A percentile compares a stretch with the other conserved stretches of the same genome.
phyloP scores from a whole-genome alignment of 2,888 invertebrate genomes.

The Cheilosia urbana region DNA sequence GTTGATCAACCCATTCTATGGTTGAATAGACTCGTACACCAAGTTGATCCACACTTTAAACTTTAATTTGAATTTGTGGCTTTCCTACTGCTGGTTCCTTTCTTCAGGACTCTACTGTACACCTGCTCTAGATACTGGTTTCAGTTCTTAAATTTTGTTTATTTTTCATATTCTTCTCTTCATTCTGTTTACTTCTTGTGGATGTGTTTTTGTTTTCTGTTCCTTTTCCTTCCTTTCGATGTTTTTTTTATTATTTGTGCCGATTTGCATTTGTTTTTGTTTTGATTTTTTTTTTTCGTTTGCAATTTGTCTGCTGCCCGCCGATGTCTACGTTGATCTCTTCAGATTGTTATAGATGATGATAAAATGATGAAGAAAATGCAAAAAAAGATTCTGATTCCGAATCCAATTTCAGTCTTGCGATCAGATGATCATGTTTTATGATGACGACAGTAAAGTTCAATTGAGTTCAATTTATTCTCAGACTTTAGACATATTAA shows the following conservation, averaged over 20 bases:
- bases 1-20: too few relatives aligned
- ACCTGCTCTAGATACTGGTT: too few relatives aligned
- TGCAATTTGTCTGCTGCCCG: not conserved
- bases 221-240: slow-evolving; percentile 5
- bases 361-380: slow-evolving; percentile 10
- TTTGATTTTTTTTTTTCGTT: not conserved
- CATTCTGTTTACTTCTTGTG: not conserved
- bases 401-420: slow-evolving; percentile 8
- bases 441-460: slow-evolving; percentile 38
- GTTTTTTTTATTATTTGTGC: slow-evolving; percentile 22
- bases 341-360: slow-evolving; percentile 8
- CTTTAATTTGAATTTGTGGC: too few relatives aligned
- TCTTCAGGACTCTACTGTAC: too few relatives aligned
- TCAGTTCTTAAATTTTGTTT: not conserved
- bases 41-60: too few relatives aligned
- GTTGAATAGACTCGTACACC: too few relatives aligned
- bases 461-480: slow-evolving; percentile 53
- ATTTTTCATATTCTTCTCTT: not conserved
- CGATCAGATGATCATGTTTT: slow-evolving; percentile 20
- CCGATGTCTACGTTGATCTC: slow-evolving; percentile 20
- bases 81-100: too few relatives aligned
- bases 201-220: not conserved
- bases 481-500: slow-evolving; percentile 27
- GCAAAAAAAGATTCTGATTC: slow-evolving; percentile 8
- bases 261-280: not conserved